Base-by-base conservation (phyloP, 2,888 invertebrate species). In the Heteromyza rotundicornis region DNA sequence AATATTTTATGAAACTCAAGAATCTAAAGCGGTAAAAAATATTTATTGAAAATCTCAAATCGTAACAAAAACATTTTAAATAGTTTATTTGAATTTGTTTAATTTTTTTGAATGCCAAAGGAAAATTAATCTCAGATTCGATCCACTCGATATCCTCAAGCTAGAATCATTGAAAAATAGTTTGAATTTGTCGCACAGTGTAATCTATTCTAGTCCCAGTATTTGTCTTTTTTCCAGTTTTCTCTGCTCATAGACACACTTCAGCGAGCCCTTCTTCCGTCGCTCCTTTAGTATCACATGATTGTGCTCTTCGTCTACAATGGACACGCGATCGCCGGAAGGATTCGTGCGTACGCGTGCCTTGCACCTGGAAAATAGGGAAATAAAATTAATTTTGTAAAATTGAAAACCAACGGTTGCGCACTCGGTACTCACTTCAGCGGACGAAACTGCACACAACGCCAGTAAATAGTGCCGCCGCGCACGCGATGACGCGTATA, bases 401-500 rank as follows among this genome's bases (percentile, higher is more conserved):
- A n/a, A n/a, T 40, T 40, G 40, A n/a, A 40, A 40, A n/a, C 3
- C 10, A 12, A 16, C 22, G 22, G 35, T 23, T 19, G 22, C 35
- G 7, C 12, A 49, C 32, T 20, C 7, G 19, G 8, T 54, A 70
- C 70, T 66, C 66, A 80, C 80, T 75, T 73, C 16, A 79, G 68
- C 0, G 79, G 75, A 14, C 74, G 70, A 68, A 77, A 78, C 64
- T 80, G 79, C 12, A 79, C 79, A 69, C 80, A 80, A 56, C 79
- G 72, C 80, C 80, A 80, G 65, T 80, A 80, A 57, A 76, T 77
- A 22, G 78, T 79, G n/a, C 74, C 72, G 20, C 71, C 74, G 49
- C 76, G 62, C 7, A 76, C 70, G 19, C 80, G 68, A 63, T 80
- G 80, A 36, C 78, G 69, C 0, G 80, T 78, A 59, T 76, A 79